Evolutionary conservation across 1,140 invertebrate genomes (phyloP).

Genomic region (Magallana ariakensis): DNA sequence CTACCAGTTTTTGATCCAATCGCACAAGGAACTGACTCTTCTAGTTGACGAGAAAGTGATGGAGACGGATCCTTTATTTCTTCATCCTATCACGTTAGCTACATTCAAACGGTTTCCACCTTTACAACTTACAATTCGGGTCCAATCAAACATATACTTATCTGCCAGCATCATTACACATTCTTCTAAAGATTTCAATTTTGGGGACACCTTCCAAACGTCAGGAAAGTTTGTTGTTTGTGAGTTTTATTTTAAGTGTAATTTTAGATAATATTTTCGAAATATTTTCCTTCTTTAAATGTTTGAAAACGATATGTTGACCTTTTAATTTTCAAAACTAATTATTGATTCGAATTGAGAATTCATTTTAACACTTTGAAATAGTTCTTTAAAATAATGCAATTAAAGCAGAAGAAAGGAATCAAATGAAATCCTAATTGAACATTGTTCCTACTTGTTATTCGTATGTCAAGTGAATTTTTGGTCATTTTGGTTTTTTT

Average conservation of each 20-base stretch:
- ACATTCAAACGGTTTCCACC: constrained; percentile 12
- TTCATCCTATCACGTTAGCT: not conserved
- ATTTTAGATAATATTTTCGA: not conserved
- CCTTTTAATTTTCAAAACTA: too few relatives aligned
- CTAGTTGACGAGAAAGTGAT: not conserved
- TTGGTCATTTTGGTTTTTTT: too few relatives aligned
- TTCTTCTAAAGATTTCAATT: not conserved
- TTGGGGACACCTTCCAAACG: not conserved
- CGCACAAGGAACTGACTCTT: not conserved
- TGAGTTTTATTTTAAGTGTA: not conserved
- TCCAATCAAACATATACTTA: not conserved
- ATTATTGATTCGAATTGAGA: too few relatives aligned
- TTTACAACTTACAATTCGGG: not conserved
- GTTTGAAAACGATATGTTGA: too few relatives aligned
- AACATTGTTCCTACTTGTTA: too few relatives aligned
- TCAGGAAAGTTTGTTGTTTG: constrained; percentile 26
- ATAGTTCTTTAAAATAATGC: too few relatives aligned
- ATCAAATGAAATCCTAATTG: too few relatives aligned
- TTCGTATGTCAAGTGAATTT: too few relatives aligned
- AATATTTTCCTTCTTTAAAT: too few relatives aligned
- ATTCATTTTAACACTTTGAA: too few relatives aligned
- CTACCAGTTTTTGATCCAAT: constrained; percentile 30
- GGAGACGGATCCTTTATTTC: not conserved
- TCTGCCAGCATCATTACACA: not conserved
- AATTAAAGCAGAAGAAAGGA: too few relatives aligned